Evolutionary conservation across 2,113 vertebrate genomes (phyloP).

Genomic region (Nothoprocta perdicaria): DNA sequence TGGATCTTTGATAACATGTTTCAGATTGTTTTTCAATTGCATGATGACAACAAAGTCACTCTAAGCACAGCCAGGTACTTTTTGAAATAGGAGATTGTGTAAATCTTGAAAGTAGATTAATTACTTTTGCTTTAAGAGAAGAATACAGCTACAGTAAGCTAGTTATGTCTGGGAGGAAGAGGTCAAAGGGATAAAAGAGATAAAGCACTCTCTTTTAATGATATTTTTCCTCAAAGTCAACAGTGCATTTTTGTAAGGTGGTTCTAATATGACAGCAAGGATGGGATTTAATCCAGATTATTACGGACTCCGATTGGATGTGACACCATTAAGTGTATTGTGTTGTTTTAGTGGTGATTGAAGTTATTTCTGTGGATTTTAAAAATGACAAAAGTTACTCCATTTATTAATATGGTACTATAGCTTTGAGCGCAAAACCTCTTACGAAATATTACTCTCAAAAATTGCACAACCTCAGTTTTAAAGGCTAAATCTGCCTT

Average conservation of each 20-base stretch:
- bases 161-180: background rate
- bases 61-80: background rate
- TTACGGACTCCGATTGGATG: background rate
- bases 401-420: fast-evolving
- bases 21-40: slow-evolving; percentile 32
- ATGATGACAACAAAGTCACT: background rate
- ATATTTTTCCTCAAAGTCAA: background rate
- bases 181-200: background rate
- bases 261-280: background rate
- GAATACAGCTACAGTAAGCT: background rate
- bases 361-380: background rate
- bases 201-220: slow-evolving; percentile 3
- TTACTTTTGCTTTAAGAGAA: slow-evolving; percentile 23
- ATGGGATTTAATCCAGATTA: background rate
- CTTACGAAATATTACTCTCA: background rate
- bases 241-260: background rate
- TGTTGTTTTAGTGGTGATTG: background rate
- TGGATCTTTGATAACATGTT: slow-evolving; percentile 35
- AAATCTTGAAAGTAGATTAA: slow-evolving; percentile 6
- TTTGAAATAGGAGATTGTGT: slow-evolving; percentile 7
- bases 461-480: background rate
- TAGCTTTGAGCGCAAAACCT: background rate
- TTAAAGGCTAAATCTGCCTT: background rate
- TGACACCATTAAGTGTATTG: background rate
- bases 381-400: background rate